These are phyloP conservation scores for Acanthosepion lycidas DNA, from an alignment of 2,888 invertebrate genomes.

Conservation along the genomic window DNA sequence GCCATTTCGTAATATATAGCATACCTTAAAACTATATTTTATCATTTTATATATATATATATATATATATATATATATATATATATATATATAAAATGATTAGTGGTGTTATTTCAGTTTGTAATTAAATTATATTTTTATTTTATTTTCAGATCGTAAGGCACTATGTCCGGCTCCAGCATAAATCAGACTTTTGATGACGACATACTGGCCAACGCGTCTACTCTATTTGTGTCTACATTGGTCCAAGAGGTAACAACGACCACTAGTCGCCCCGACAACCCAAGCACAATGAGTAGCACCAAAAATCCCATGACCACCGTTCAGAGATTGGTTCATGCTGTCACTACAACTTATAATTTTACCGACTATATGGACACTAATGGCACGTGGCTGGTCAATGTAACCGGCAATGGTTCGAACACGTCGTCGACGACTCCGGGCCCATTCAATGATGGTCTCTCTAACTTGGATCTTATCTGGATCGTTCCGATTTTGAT, in stretches of 20 bases:
- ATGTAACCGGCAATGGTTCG: not conserved
- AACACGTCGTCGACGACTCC: not conserved
- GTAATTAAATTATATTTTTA: not conserved
- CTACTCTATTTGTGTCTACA: not conserved
- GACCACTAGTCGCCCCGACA: not conserved
- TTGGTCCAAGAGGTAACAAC: not conserved
- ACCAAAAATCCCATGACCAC: not conserved
- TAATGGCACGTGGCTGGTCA: not conserved
- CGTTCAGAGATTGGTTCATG: not conserved
- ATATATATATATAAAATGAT: not conserved
- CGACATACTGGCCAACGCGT: not conserved
- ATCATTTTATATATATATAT: no score
- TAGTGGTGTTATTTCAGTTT: no score
- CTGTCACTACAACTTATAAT: not conserved
- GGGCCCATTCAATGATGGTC: not conserved
- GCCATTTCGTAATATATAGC: no score
- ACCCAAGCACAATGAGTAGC: not conserved
- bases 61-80: not conserved
- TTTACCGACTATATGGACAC: not conserved
- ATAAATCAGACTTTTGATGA: not conserved
- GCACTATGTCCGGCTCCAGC: not conserved
- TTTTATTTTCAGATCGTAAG: not conserved
- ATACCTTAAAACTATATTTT: no score
- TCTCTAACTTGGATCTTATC: conserved; percentile 41
- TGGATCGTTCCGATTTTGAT: conserved; percentile 41